These are phyloP conservation scores for Eurypyga helias DNA, from an alignment of 2,113 vertebrate genomes.

Conservation along the genomic window DNA sequence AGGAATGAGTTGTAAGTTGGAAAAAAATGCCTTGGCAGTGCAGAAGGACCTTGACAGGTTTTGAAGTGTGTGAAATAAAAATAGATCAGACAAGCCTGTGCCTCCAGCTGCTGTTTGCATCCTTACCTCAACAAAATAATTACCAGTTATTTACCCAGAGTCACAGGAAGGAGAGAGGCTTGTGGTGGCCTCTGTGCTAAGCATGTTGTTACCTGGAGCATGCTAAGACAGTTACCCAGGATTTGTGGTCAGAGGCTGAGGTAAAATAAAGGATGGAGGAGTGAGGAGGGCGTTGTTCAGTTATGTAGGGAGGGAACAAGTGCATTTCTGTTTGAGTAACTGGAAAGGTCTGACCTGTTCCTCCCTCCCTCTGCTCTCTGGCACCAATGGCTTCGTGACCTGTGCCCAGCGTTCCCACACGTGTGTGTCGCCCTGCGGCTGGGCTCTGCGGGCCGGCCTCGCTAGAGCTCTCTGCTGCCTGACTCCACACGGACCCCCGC, in stretches of 20 bases:
- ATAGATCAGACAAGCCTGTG: conserved; percentile 3
- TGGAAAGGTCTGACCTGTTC: not conserved
- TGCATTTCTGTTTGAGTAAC: not conserved
- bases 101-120: conserved; percentile 5
- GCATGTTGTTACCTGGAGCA: not conserved
- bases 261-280: not conserved
- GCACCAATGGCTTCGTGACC: not conserved
- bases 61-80: conserved; percentile 21
- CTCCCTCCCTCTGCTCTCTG: not conserved
- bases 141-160: not conserved
- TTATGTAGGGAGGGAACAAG: not conserved
- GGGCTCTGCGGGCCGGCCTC: not conserved
- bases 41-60: not conserved
- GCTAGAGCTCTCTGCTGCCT: not conserved
- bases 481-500: not conserved
- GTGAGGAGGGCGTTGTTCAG: not conserved
- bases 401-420: not conserved
- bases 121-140: not conserved
- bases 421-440: not conserved
- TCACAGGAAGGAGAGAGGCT: not conserved
- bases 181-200: not conserved
- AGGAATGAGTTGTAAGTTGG: not conserved
- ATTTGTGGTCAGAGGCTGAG: not conserved
- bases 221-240: not conserved
- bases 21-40: not conserved